Percentiles rank a stretch among this genome's conserved stretches.
These are phyloP conservation scores for Turdus rufiventris DNA, from an alignment of 2,113 vertebrate species.

Conservation along the genomic window DNA sequence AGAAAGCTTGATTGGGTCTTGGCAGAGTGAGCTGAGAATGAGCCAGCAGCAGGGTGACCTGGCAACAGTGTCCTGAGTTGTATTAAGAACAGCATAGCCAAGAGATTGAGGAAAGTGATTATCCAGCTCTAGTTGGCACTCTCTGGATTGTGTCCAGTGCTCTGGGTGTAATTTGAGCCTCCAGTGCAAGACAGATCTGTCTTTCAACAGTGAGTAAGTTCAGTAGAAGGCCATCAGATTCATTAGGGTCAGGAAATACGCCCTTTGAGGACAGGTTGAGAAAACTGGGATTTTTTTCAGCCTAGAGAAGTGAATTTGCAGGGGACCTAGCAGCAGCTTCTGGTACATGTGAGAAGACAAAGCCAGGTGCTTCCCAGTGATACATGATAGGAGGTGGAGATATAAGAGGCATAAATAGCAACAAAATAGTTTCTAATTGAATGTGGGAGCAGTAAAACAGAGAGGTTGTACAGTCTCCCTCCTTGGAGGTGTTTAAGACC, in stretches of 20 bases:
- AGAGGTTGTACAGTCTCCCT: background rate
- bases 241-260: background rate
- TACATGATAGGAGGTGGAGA: accelerated
- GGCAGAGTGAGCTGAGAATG: background rate
- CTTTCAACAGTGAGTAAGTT: background rate
- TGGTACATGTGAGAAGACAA: background rate
- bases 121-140: background rate
- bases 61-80: background rate
- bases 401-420: background rate
- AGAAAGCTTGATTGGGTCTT: background rate
- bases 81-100: background rate
- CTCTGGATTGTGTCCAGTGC: background rate
- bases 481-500: background rate
- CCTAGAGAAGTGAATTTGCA: background rate
- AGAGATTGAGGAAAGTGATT: background rate
- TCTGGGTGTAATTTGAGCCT: background rate
- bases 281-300: background rate
- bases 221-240: background rate
- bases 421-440: background rate
- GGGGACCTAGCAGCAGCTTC: background rate
- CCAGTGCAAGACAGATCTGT: background rate
- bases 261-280: background rate
- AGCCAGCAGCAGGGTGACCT: background rate
- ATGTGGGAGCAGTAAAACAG: background rate
- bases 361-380: background rate